Percentiles rank a stretch among this genome's conserved stretches.
Conservation (phyloP, 2,888 invertebrate species). For the Agrilus biguttatus region DNA sequence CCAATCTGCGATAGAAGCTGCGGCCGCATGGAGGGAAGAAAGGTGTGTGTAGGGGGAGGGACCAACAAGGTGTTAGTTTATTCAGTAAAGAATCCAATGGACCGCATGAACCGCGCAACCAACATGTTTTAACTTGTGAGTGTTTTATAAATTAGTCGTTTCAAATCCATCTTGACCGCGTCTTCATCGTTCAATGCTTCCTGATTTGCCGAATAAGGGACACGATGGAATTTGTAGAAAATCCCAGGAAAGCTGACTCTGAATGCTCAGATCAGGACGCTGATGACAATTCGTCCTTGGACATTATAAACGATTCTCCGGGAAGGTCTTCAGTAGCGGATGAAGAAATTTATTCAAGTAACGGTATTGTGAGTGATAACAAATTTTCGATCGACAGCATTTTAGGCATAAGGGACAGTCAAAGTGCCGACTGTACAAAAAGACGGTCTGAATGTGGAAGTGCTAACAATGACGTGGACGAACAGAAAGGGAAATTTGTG, state of each 20-base stretch:
- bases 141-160: no score
- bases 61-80: conserved; percentile 23
- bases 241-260: conserved; percentile 9
- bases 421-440: conserved; percentile 5
- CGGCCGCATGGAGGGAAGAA: conserved; percentile 12
- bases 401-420: conserved; percentile 19
- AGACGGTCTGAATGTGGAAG: neutral
- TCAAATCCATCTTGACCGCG: neutral
- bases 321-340: conserved; percentile 11
- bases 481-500: conserved; percentile 19
- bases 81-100: conserved; percentile 26
- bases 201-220: neutral
- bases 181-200: neutral
- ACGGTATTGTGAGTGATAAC: conserved; percentile 17
- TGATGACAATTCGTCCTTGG: conserved; percentile 20
- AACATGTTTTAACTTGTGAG: neutral
- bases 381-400: conserved; percentile 32
- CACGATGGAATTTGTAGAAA: no score
- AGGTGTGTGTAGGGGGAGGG: conserved; percentile 13
- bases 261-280: conserved; percentile 15
- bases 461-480: no score
- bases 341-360: conserved; percentile 13
- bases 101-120: conserved; percentile 11
- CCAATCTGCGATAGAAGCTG: conserved; percentile 29
- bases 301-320: conserved; percentile 18